phyloP scores from a whole-genome alignment of 2,888 invertebrate species.

The Aquatica leii region DNA sequence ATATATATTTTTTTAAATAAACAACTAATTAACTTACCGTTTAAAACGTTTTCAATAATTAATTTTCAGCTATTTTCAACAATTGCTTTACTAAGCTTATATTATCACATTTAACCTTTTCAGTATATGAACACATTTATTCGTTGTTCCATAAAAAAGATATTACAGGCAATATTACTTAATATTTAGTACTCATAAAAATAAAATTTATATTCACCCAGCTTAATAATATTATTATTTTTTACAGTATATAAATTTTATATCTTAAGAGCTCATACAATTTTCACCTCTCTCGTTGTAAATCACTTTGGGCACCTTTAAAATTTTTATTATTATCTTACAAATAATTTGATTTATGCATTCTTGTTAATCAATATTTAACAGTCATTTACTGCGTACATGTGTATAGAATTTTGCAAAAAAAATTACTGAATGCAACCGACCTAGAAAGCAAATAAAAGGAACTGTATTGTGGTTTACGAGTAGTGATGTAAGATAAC shows the following conservation, averaged over 20 bases:
- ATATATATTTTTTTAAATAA: no score
- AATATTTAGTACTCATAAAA: conserved; percentile 10
- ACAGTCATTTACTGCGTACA: no score
- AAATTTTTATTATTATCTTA: no score
- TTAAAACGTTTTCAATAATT: no score
- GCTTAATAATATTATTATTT: conserved; percentile 10
- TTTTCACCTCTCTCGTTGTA: no score
- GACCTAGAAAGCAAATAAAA: conserved; percentile 4
- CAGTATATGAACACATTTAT: conserved; percentile 10
- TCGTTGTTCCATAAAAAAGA: conserved; percentile 6
- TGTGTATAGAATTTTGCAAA: no score
- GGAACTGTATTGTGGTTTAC: conserved; percentile 11
- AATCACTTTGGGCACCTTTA: no score
- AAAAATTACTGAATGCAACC: no score
- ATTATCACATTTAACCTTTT: conserved; percentile 11
- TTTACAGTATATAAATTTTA: conserved; percentile 10
- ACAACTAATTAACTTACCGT: no score
- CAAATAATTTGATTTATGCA: no score
- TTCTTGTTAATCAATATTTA: no score
- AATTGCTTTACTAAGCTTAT: neutral
- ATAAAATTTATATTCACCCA: conserved; percentile 7
- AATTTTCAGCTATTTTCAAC: no score
- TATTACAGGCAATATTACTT: conserved; percentile 7
- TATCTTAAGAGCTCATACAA: neutral
- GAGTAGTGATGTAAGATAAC: conserved; percentile 22